Base-by-base conservation (phyloP, 2,888 invertebrate species). In the Eristalis pertinax region DNA sequence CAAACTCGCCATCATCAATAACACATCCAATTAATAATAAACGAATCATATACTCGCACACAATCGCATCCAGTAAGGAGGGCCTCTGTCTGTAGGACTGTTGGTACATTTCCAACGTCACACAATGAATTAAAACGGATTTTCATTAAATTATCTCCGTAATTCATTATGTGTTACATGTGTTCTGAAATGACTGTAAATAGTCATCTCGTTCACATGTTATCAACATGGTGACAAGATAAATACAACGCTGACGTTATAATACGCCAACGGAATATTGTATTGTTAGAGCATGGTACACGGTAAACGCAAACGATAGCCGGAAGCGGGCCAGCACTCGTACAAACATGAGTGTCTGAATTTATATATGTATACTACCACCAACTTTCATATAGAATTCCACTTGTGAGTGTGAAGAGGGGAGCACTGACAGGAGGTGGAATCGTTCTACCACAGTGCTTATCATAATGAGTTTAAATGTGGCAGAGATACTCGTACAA, bases 401-500 rank as follows among this genome's bases (percentile, higher is more conserved):
- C 32, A 60, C 62, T 32, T 72, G 63, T 41, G 60, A 72, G 72
- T 68, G 67, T 50, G 72, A 56, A 2, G 32, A 32, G 19, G 41
- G 13, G n/a, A 50, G 13, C 56, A 63, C 24, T n/a, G 32, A 2
- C 15, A 43, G 67, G 43, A 43, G 26, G 15, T 58, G 62, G 69
- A 26, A 43, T 38, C 35, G 41, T 72, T n/a, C 60, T 72, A 58
- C 76, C 68, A 32, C 50, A 69, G 70, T 75, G 79, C 72, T 84
- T 84, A 87, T 79, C 87, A 87, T 87, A 87, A 87, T 87, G 84
- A 87, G 79, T 80, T 76, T 79, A 80, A 84, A 84, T 84, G 75
- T 56, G 64, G 35, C 76, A 24, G 19, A 60, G 68, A 69, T 76
- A 50, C 50, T 50, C 50, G 50, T 50, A 80, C 72, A 83, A 87